A percentile compares a stretch with the other conserved stretches of the same genome.
Conservation (phyloP, 2,888 invertebrate species). For the Meloe dianella region DNA sequence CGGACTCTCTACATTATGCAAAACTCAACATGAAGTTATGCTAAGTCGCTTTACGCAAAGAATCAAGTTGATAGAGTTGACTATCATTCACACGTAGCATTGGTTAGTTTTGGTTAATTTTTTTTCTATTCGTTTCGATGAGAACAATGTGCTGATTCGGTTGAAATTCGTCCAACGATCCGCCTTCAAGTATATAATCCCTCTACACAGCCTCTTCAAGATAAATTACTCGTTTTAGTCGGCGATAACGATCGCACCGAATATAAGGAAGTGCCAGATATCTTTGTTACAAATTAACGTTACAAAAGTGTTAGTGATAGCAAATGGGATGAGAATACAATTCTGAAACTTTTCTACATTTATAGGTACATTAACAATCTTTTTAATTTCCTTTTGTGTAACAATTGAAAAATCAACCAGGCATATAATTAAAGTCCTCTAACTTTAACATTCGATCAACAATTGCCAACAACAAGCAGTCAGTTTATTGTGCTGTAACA, state of each 20-base stretch:
- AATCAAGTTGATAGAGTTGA: not conserved
- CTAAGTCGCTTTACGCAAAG: not conserved
- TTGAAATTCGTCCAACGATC: conserved; percentile 38
- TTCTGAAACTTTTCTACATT: conserved; percentile 18
- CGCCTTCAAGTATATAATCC: conserved; percentile 38
- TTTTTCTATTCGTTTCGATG: conserved; percentile 34
- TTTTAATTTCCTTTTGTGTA: conserved; percentile 27
- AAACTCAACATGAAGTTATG: conserved; percentile 36
- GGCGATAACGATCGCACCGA: conserved; percentile 56
- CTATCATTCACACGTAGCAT: conserved; percentile 8
- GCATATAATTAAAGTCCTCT: conserved; percentile 31
- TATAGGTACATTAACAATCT: conserved; percentile 36
- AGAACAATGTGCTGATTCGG: conserved; percentile 53
- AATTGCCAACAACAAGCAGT: conserved; percentile 18
- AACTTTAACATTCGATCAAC: conserved; percentile 15
- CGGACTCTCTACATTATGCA: conserved; percentile 58
- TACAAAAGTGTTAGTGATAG: conserved; percentile 9
- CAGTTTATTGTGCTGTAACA: not conserved
- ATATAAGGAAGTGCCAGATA: conserved; percentile 55
- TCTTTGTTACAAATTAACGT: conserved; percentile 55
- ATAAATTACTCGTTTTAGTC: conserved; percentile 56
- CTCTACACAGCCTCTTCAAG: conserved; percentile 51
- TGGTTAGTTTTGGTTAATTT: conserved; percentile 42
- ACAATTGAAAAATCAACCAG: conserved; percentile 29
- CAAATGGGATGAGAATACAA: conserved; percentile 37